Base-by-base conservation (phyloP, 2,113 vertebrate species). In the Butorides virescens region DNA sequence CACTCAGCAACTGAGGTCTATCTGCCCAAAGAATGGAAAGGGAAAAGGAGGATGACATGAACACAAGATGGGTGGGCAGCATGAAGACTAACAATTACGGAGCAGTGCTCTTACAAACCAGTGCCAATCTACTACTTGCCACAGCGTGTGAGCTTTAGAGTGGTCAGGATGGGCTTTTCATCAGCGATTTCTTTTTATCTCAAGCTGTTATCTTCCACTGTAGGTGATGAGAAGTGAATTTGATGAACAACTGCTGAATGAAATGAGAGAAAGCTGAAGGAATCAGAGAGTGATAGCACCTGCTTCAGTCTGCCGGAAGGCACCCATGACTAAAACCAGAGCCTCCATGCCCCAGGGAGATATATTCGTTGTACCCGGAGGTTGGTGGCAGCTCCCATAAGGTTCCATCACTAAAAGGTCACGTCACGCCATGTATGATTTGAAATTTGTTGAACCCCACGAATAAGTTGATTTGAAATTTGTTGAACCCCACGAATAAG, bases 1-100 rank as follows among this genome's bases (percentile, higher is more conserved):
- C 83, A 86, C 90, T 93, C 75, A 83, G 85, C 80, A 94, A 71
- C 84, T 50, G 86, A 92, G 92, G 65, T 83, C 94, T 71, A 6
- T 86, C 73, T 88, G 66, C 58, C 80, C 76, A 65, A 70, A 78
- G 83, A 85, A 75, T 87, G 55, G 72, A 85, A 58, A 63, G 53
- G 92, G 89, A 91, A 92, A 88, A 92, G 46, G n/a, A 89, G 73
- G 85, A 88, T 74, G 67, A 39, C 42, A 73, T 52, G 59, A 91
- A 72, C 25, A 47, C 17, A 27, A 59, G 37, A 56, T 36, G 17
- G 26, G 86, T 86, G 75, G 50, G 72, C 91, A 88, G 79, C 71
- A 49, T 7, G n/a, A 77, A 26, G 66, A 74, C 20, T 72, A 47
- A 75, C 15, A 82, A 81, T 46, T 77, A 12, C 25, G 56, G 82